These are phyloP conservation scores for Phaedon cochleariae DNA, from an alignment of 2,888 invertebrate species.

Conservation along the genomic window DNA sequence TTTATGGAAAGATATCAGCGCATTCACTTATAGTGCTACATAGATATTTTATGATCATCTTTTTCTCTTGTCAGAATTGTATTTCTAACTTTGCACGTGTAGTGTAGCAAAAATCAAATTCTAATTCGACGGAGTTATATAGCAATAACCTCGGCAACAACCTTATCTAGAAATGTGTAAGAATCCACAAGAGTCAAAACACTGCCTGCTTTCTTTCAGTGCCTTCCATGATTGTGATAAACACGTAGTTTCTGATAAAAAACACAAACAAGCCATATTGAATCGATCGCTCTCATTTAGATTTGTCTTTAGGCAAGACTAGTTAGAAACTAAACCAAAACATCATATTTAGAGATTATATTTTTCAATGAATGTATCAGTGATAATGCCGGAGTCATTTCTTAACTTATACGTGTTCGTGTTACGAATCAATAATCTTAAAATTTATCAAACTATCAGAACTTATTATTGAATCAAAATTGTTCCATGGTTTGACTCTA, in stretches of 20 bases:
- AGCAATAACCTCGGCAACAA: no score
- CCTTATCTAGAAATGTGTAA: not conserved
- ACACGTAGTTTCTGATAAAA: not conserved
- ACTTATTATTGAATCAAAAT: not conserved
- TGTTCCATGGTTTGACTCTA: no score
- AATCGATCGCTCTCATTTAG: not conserved
- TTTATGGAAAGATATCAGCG: no score
- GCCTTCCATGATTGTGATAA: not conserved
- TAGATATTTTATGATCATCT: no score
- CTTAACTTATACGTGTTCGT: not conserved
- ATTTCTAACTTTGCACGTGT: not conserved
- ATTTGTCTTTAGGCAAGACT: not conserved
- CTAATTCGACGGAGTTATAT: not conserved
- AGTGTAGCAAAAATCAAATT: not conserved
- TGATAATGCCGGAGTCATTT: slow-evolving; percentile 18
- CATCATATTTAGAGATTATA: not conserved
- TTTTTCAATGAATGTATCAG: not conserved
- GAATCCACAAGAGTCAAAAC: not conserved
- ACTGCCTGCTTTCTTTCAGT: not conserved
- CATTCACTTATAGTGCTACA: no score
- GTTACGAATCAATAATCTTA: not conserved
- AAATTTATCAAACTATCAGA: not conserved
- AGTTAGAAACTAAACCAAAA: not conserved
- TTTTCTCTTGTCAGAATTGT: no score
- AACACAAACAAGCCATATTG: not conserved